These are phyloP conservation scores for Eupithecia centaureata DNA, from an alignment of 2,888 invertebrate genomes.

Conservation along the genomic window DNA sequence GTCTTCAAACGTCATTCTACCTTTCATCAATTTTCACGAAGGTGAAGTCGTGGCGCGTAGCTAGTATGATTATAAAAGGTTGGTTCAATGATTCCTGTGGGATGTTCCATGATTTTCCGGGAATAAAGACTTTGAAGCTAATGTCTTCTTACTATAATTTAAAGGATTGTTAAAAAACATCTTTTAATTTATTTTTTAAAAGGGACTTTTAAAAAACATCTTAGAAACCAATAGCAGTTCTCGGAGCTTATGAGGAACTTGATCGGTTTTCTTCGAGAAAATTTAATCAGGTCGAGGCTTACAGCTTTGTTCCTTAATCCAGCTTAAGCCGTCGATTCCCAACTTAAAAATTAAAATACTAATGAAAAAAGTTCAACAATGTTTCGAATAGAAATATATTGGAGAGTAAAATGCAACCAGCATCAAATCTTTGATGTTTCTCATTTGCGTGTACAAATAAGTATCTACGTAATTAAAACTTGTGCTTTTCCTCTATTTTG, in stretches of 20 bases:
- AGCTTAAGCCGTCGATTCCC: neutral
- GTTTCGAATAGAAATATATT: neutral
- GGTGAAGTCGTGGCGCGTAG: too few species aligned
- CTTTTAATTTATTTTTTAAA: neutral
- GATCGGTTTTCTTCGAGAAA: slow-evolving; percentile 5
- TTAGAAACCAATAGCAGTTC: neutral
- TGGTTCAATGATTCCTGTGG: too few species aligned
- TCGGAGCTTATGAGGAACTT: neutral
- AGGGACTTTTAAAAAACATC: neutral
- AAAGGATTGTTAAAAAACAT: neutral
- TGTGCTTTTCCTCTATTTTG: neutral
- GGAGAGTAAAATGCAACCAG: neutral
- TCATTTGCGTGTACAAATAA: neutral
- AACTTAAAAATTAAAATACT: neutral
- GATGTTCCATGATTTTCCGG: too few species aligned
- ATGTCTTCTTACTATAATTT: neutral
- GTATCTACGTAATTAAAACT: too few species aligned
- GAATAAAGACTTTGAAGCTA: too few species aligned
- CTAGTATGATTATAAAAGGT: too few species aligned
- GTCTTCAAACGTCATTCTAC: too few species aligned
- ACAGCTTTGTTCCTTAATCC: neutral
- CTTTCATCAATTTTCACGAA: too few species aligned
- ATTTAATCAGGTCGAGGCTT: slow-evolving; percentile 2
- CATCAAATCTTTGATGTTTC: neutral
- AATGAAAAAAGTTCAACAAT: neutral